Evolutionary conservation across 2,113 vertebrate species (phyloP).

Genomic region (Misgurnus mizolepis): DNA sequence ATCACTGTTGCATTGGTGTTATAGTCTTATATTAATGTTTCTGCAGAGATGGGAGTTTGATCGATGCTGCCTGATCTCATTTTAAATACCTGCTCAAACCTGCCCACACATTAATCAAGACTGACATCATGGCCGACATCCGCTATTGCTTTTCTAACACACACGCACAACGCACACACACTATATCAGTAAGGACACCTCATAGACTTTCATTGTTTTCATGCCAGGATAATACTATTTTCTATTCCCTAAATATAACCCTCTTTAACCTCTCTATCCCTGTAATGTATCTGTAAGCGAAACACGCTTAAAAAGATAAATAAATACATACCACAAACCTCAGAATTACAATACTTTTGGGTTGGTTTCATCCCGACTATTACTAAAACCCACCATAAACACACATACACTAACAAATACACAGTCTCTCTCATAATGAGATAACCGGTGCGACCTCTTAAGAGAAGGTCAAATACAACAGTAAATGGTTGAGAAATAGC

Average conservation of each 20-base stretch:
- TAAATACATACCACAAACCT: no score
- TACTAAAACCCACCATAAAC: no score
- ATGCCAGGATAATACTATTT: no score
- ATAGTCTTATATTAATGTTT: slow-evolving; percentile 2
- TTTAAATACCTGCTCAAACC: slow-evolving; percentile 18
- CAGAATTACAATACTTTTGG: no score
- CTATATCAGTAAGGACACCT: background rate
- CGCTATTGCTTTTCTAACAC: no score
- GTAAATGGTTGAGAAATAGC: background rate
- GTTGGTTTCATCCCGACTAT: no score
- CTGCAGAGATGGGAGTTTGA: slow-evolving; percentile 4
- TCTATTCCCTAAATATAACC: no score
- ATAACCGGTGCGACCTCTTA: background rate
- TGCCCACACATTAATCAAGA: background rate
- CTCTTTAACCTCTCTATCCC: no score
- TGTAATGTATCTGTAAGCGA: no score
- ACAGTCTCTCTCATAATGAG: background rate
- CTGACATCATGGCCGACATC: background rate
- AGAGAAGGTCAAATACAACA: background rate
- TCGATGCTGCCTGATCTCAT: background rate
- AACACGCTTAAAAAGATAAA: no score
- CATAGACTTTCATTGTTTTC: no score
- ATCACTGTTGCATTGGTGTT: background rate
- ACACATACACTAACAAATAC: background rate
- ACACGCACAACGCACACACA: background rate